Evolutionary conservation across 2,888 invertebrate genomes (phyloP).

Genomic region (Acleris emargana): DNA sequence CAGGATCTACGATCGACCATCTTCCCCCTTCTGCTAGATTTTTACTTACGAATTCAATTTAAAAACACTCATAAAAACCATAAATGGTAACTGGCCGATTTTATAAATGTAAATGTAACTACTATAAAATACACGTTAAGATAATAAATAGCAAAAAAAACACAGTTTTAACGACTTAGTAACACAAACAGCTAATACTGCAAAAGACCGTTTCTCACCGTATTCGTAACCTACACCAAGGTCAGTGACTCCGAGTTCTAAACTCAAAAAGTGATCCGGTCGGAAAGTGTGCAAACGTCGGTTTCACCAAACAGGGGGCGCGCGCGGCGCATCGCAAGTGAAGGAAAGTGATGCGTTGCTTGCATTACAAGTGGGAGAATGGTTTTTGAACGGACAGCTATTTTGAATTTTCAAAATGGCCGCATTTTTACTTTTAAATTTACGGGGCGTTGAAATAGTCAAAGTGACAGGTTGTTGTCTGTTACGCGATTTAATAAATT

Average conservation of each 20-base stretch:
- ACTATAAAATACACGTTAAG: too few relatives aligned
- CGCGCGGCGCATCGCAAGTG: conserved; percentile 56
- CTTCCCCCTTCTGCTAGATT: too few relatives aligned
- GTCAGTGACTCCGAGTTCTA: conserved; percentile 45
- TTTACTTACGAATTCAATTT: too few relatives aligned
- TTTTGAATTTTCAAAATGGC: conserved; percentile 3
- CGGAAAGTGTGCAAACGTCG: conserved; percentile 70
- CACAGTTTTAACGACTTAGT: neutral
- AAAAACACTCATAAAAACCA: too few relatives aligned
- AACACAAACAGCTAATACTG: neutral
- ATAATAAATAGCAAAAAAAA: neutral
- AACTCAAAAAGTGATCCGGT: conserved; percentile 61
- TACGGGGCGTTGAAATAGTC: too few relatives aligned
- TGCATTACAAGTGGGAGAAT: conserved; percentile 33
- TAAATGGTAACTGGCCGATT: too few relatives aligned
- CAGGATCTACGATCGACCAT: too few relatives aligned
- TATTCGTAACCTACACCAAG: conserved; percentile 30
- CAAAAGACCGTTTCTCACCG: conserved; percentile 5
- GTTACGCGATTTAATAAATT: too few relatives aligned
- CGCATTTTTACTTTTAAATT: neutral
- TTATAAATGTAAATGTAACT: too few relatives aligned
- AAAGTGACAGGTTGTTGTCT: too few relatives aligned
- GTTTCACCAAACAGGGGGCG: conserved; percentile 69
- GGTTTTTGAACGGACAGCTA: conserved; percentile 26
- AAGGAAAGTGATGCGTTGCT: conserved; percentile 33